Percentiles rank a stretch among this genome's conserved stretches.
Evolutionary conservation across 2,797 vertebrate genomes (phyloP).

Genomic region (Oophaga sylvatica): DNA sequence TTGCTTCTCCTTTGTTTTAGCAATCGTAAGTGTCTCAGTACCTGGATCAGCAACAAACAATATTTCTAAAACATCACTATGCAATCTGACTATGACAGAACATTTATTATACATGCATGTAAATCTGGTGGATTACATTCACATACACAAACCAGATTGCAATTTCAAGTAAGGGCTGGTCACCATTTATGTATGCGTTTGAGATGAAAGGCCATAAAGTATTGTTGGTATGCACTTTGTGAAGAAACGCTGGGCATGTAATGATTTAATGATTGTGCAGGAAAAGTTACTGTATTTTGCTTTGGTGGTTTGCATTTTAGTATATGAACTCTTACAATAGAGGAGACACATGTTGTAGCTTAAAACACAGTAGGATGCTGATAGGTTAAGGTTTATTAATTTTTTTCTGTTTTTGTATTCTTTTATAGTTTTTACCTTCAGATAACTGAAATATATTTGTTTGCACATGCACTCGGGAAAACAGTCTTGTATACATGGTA

Average conservation of each 20-base stretch:
- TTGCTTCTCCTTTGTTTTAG: too few relatives aligned
- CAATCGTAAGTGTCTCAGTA: too few relatives aligned
- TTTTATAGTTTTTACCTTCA: background rate
- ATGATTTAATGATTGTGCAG: conserved; percentile 8
- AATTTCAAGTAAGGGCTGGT: background rate
- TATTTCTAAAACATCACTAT: background rate
- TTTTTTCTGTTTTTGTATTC: background rate
- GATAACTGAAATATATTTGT: background rate
- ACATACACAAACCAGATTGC: conserved; percentile 18
- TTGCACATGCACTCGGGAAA: background rate
- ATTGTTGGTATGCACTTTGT: conserved; percentile 2
- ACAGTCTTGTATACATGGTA: background rate
- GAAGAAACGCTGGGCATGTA: background rate
- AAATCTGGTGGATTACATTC: conserved; percentile 19
- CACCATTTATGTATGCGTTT: background rate
- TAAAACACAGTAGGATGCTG: background rate
- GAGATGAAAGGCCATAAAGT: conserved; percentile 8
- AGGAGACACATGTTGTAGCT: background rate
- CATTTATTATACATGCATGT: conserved; percentile 24
- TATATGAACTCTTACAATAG: background rate
- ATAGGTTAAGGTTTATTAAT: background rate
- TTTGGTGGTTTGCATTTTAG: background rate
- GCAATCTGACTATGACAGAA: background rate
- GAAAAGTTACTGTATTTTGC: background rate
- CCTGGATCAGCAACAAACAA: too few relatives aligned